These are phyloP conservation scores for Heliconius sara DNA, from an alignment of 2,888 invertebrate genomes.

Conservation along the genomic window DNA sequence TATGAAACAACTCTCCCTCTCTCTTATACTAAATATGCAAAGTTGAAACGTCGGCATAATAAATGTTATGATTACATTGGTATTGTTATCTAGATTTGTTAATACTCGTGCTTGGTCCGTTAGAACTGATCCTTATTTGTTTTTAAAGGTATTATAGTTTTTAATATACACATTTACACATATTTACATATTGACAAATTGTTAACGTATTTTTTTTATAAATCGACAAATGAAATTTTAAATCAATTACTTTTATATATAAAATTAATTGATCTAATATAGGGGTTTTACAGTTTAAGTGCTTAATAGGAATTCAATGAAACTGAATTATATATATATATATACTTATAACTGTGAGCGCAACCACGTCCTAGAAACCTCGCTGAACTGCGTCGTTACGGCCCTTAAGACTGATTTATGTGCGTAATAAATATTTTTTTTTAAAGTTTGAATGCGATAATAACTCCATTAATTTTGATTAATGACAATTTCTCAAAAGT, in stretches of 20 bases:
- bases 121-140: not conserved
- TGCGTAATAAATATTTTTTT: conserved; percentile 80
- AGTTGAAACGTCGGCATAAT: conserved; percentile 47
- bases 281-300: not conserved
- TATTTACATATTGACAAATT: no score
- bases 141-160: not conserved
- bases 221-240: not conserved
- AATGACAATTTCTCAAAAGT: conserved; percentile 82
- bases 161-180: not conserved
- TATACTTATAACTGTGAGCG: conserved; percentile 60
- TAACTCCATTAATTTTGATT: conserved; percentile 85
- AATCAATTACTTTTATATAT: no score
- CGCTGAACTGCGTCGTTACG: conserved; percentile 73
- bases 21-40: conserved; percentile 55
- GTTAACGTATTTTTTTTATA: not conserved
- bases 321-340: conserved; percentile 45
- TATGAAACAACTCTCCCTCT: conserved; percentile 66
- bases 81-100: conserved; percentile 35
- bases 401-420: conserved; percentile 83
- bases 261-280: not conserved
- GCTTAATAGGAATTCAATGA: conserved; percentile 1
- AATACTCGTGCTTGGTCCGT: not conserved
- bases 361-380: conserved; percentile 78
- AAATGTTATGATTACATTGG: conserved; percentile 41
- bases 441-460: conserved; percentile 83